Evolutionary conservation across 2,888 invertebrate genomes (phyloP), one percentile per base, ranked within the genome.

Genomic region (Erannis defoliaria): DNA sequence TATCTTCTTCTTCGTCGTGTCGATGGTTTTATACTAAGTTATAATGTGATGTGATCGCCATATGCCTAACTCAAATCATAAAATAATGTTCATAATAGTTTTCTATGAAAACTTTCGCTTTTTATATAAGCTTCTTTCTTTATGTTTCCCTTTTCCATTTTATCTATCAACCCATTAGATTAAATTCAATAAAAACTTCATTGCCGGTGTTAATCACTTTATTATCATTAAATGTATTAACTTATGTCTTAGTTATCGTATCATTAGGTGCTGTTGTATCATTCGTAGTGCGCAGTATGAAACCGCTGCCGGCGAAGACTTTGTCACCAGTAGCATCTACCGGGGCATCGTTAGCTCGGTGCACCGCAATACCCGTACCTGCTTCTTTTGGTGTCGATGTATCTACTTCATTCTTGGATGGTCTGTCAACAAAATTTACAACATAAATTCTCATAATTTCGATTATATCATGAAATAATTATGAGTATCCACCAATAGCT

Each of bases 221-320:
- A 62, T 62, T 62, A 29, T 33, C 42, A 33, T 18, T 40, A 45
- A 16, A 19, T 45, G 31, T 2, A 33, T 18, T 21, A n/a, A 26
- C 8, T 16, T 63, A 64, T 29, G 38, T 57, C 31, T 67, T 74
- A 40, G 18, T 40, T 29, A 57, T 66, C 29, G 49, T 40, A 5
- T 1, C 50, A 33, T 66, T 64, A 37, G 14, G 50, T 9, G 26
- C 6, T 8, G 60, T 64, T 33, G 77, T 67, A 1, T 80, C 78
- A 48, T 81, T 80, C 0, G 57, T 62, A 4, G 79, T 63, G 51
- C 84, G 71, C 4, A 86, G 69, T n/a, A 88, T 79, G 55, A 85
- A 85, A 0, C 86, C 88, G 31, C 84, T 81, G 5, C 75, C 80
- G 0, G 87, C 23, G 33, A 82, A 84, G 0, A 85, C 82, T 60